phyloP scores from a whole-genome alignment of 2,113 vertebrate genomes.

The Bufo gargarizans region DNA sequence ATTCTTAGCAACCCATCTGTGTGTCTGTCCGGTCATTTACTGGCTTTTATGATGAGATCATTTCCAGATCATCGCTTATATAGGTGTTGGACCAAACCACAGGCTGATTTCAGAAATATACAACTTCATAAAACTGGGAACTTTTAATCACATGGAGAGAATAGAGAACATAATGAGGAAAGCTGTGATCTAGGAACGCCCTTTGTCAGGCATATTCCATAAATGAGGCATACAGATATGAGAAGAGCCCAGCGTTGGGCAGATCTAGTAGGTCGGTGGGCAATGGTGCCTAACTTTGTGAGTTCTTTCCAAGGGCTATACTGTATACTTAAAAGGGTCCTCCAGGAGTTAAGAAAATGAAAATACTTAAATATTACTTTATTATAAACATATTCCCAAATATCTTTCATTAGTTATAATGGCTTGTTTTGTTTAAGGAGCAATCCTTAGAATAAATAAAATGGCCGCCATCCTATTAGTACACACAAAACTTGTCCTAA shows the following conservation, averaged over 20 bases:
- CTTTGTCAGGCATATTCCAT: background rate
- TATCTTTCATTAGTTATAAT: no score
- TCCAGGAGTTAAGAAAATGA: no score
- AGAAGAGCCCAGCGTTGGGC: background rate
- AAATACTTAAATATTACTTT: no score
- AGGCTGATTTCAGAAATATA: slow-evolving; percentile 7
- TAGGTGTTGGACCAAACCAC: background rate
- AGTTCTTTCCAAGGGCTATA: no score
- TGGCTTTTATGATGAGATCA: slow-evolving; percentile 1
- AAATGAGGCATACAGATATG: background rate
- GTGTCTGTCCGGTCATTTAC: background rate
- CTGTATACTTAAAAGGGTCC: no score
- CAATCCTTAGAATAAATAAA: no score
- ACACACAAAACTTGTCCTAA: no score
- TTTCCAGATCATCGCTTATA: slow-evolving; percentile 25
- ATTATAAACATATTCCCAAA: no score
- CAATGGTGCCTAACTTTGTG: no score
- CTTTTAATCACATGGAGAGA: background rate
- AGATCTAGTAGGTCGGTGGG: no score
- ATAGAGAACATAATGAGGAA: background rate
- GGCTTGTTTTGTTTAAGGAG: no score
- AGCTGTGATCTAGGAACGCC: background rate
- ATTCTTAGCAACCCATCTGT: slow-evolving; percentile 12
- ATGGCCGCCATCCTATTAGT: no score
- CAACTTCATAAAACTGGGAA: background rate